A percentile compares a stretch with the other conserved stretches of the same genome.
Conservation (phyloP, 2,888 invertebrate genomes). For the Nephrocerus scutellatus region DNA sequence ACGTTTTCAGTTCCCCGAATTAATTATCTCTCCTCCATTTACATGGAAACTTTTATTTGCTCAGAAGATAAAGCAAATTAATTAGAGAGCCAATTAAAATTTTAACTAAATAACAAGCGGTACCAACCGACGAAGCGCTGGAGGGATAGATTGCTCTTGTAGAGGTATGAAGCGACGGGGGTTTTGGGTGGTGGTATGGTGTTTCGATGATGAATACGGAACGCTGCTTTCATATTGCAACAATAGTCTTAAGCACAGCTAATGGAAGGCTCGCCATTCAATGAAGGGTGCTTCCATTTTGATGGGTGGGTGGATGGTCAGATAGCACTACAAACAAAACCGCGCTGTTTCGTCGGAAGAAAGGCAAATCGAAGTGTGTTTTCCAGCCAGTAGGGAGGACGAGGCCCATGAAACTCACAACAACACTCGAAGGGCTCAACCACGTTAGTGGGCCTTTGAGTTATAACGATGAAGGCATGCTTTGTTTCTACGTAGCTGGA, state of each 20-base stretch:
- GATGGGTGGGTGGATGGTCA: no score
- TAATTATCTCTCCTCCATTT: slow-evolving; percentile 31
- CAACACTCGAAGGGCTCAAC: no score
- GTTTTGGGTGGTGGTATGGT: neutral
- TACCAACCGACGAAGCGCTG: neutral
- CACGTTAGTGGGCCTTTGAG: no score
- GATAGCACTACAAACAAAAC: no score
- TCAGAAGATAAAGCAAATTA: slow-evolving; percentile 33
- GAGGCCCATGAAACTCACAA: no score
- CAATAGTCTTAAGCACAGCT: neutral
- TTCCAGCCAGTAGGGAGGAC: no score
- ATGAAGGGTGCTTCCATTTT: neutral
- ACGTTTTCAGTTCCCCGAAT: slow-evolving; percentile 27
- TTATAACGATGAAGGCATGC: slow-evolving; percentile 23
- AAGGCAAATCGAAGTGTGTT: no score
- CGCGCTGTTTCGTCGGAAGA: no score
- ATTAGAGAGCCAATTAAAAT: slow-evolving; percentile 35
- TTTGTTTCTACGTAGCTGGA: slow-evolving; percentile 24
- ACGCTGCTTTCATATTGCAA: neutral
- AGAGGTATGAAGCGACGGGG: slow-evolving; percentile 1
- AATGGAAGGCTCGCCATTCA: neutral
- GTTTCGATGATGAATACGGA: neutral
- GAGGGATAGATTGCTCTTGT: slow-evolving; percentile 2
- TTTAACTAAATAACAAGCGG: slow-evolving; percentile 32
- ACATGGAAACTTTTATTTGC: slow-evolving; percentile 31